These are phyloP conservation scores for Rhopalosiphum nymphaeae DNA, from an alignment of 2,888 invertebrate genomes.

Conservation along the genomic window DNA sequence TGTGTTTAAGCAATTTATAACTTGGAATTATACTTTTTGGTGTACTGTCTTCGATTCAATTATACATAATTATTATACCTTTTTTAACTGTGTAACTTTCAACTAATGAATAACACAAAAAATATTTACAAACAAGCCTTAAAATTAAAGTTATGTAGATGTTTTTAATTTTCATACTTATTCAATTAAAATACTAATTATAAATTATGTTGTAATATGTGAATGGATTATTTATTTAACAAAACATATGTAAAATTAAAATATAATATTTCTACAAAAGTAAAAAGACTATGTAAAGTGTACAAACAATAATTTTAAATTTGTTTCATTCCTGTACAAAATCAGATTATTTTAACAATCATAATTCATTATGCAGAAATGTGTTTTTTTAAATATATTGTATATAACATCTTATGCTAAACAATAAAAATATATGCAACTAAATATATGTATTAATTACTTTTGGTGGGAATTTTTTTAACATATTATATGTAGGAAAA, in stretches of 20 bases:
- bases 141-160: neutral
- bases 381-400: too few relatives aligned
- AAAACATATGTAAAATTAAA: neutral
- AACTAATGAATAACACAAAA: neutral
- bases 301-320: too few relatives aligned
- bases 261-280: neutral
- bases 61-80: neutral
- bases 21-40: neutral
- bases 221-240: neutral
- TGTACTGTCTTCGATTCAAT: neutral
- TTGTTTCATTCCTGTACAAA: too few relatives aligned
- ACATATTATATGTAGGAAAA: neutral
- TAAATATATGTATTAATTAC: too few relatives aligned
- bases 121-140: neutral
- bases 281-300: too few relatives aligned
- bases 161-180: neutral
- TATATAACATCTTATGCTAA: too few relatives aligned
- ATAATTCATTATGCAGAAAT: too few relatives aligned
- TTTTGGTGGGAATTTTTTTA: too few relatives aligned
- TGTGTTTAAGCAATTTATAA: neutral
- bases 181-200: neutral
- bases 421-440: too few relatives aligned
- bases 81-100: neutral
- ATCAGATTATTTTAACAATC: too few relatives aligned
- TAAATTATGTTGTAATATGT: neutral